Conservation (phyloP, 2,113 vertebrate genomes). For the Callocephalon fimbriatum region DNA sequence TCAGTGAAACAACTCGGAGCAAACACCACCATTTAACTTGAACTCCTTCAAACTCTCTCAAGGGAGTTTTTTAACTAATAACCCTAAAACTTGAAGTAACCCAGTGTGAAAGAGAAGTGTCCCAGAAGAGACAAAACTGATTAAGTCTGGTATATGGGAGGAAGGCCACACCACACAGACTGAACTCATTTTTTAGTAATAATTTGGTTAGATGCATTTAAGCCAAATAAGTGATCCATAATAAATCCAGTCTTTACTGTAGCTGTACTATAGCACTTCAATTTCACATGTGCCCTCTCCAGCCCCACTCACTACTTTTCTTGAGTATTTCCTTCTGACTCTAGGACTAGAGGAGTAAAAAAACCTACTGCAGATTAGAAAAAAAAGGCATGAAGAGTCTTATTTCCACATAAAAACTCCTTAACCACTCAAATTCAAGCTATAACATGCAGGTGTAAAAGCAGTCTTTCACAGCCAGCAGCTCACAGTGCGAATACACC, state of each 20-base stretch:
- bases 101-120: neutral
- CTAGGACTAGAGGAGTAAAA: neutral
- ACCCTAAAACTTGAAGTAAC: neutral
- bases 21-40: neutral
- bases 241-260: neutral
- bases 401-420: neutral
- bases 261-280: neutral
- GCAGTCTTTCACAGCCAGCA: neutral
- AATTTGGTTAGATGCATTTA: neutral
- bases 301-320: neutral
- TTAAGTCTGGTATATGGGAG: neutral
- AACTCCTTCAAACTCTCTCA: neutral
- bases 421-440: neutral
- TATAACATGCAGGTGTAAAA: fast-evolving
- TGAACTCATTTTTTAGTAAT: neutral
- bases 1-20: neutral
- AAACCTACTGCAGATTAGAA: neutral
- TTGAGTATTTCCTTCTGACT: neutral
- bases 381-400: neutral
- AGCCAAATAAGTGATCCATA: fast-evolving
- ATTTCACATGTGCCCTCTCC: neutral
- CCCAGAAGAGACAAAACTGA: neutral
- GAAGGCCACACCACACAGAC: neutral
- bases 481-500: fast-evolving
- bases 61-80: neutral